A percentile compares a stretch with the other conserved stretches of the same genome.
phyloP scores from a whole-genome alignment of 2,113 vertebrate species.

The Misgurnus mizolepis region DNA sequence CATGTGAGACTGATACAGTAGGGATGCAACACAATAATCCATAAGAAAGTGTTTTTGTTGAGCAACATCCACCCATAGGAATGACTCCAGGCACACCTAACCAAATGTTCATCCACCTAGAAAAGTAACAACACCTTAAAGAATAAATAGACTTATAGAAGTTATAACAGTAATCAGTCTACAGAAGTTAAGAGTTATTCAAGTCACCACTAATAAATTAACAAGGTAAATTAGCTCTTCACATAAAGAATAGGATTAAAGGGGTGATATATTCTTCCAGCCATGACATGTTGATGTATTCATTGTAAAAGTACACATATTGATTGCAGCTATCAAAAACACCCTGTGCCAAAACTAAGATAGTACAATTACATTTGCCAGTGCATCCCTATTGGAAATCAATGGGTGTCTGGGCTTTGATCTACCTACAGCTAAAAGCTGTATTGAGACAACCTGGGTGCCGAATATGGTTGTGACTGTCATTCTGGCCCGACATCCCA shows the following conservation, averaged over 20 bases:
- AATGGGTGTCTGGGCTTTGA: conserved; percentile 35
- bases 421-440: conserved; percentile 25
- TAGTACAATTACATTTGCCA: conserved; percentile 41
- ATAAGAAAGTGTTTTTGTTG: no score
- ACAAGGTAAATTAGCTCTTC: no score
- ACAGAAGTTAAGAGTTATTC: no score
- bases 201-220: no score
- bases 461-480: conserved; percentile 29
- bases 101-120: no score
- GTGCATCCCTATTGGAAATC: conserved; percentile 46
- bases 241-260: not conserved
- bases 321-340: conserved; percentile 40
- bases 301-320: conserved; percentile 27
- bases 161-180: no score
- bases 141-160: no score
- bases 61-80: no score
- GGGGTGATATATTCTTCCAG: not conserved
- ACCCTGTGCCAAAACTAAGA: conserved; percentile 9
- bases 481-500: conserved; percentile 15
- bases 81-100: no score
- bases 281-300: conserved; percentile 21
- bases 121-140: no score
- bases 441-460: conserved; percentile 1
- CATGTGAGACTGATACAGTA: no score
- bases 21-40: no score